Percentiles rank a stretch among this genome's conserved stretches.
phyloP scores from a whole-genome alignment of 1,140 invertebrate genomes.

The Drosophila murphyi region DNA sequence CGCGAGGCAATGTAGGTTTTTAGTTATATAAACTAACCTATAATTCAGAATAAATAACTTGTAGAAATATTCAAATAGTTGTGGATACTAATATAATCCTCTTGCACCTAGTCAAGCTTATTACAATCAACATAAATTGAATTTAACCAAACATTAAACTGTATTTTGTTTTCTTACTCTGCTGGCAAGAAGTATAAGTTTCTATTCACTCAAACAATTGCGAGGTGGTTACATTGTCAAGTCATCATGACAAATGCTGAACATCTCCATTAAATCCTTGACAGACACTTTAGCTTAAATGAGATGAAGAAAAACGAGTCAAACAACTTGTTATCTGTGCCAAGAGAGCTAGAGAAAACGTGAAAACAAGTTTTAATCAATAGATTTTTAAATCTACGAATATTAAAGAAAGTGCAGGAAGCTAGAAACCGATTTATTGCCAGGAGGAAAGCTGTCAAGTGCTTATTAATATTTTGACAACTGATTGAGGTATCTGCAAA shows the following conservation, averaged over 20 bases:
- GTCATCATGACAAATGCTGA: not conserved
- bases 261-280: constrained; percentile 3
- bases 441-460: not conserved
- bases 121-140: too few relatives aligned
- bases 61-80: too few relatives aligned
- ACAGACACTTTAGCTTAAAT: not conserved
- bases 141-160: too few relatives aligned
- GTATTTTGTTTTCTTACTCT: not conserved
- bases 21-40: not conserved
- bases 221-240: not conserved
- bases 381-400: not conserved
- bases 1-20: constrained; percentile 50
- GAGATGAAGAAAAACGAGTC: not conserved
- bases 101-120: too few relatives aligned
- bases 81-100: too few relatives aligned
- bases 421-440: not conserved
- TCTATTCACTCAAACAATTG: not conserved
- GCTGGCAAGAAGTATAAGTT: not conserved
- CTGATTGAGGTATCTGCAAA: not conserved
- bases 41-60: too few relatives aligned
- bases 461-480: not conserved
- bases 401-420: constrained; percentile 1
- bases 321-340: constrained; percentile 1
- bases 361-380: not conserved
- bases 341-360: not conserved